Evolutionary conservation across 2,113 vertebrate species (phyloP), one percentile per base, ranked within the genome.

Genomic region (Hippopotamus amphibius): DNA sequence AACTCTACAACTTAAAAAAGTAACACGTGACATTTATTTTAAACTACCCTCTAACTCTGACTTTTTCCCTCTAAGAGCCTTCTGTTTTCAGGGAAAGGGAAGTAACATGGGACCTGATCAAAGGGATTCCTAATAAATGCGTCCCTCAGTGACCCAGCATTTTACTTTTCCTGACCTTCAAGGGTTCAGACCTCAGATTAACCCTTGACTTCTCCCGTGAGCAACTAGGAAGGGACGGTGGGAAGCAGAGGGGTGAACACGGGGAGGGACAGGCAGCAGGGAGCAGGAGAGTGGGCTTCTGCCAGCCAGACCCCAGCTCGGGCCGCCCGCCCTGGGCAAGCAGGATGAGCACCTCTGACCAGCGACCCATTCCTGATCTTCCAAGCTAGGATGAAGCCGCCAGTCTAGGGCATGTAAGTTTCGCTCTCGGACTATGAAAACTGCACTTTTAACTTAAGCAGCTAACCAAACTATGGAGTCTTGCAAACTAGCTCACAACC

Each of bases 31-130:
- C 4, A 14, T 55, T 77, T 55, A 59, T 61, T 77, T 82, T 88
- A 66, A 86, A 61, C n/a, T 5, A 22, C 55, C 22, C 53, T 88
- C 33, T 43, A 82, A 91, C 8, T 17, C 33, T 71, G 28, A 95
- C 13, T 43, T 59, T 28, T 96, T 30, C 46, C 10, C 12, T 63
- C 50, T n/a, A 48, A 90, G 22, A 14, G 9, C 3, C 37, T 93
- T 91, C 81, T 66, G 17, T 92, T 77, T 87, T 74, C 84, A 86
- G 21, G 77, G 8, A 90, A 92, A 77, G 2, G 61, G 37, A 84
- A 96, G 80, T 37, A 74, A 80, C n/a, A n/a, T 24, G 22, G 5
- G 30, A 14, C 30, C 30, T 26, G 8, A 93, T 37, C n/a, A 57
- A 82, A 88, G 12, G 33, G 15, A 94, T 65, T 89, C 24, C n/a